Conservation (phyloP, 2,888 invertebrate genomes). For the Athalia cordata region DNA sequence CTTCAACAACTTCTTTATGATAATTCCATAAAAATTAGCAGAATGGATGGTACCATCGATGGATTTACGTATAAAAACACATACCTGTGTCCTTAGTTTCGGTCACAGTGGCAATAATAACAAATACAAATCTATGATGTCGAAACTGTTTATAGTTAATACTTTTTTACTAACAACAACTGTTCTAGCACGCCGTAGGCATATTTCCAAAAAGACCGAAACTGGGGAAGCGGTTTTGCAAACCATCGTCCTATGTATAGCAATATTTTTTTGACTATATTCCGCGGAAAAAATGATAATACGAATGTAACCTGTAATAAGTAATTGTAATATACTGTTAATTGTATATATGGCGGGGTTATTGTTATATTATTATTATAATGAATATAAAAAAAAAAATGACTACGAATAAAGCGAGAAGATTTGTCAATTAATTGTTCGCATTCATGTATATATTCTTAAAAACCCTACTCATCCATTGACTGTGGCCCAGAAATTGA, state of each 20-base stretch:
- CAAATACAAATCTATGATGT: slow-evolving; percentile 10
- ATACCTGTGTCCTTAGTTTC: slow-evolving; percentile 21
- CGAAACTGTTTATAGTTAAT: slow-evolving; percentile 22
- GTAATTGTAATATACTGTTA: slow-evolving; percentile 70
- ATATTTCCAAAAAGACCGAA: slow-evolving; percentile 20
- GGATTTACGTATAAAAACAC: not conserved
- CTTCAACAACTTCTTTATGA: slow-evolving; percentile 27
- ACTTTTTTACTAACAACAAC: slow-evolving; percentile 31
- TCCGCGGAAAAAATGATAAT: slow-evolving; percentile 48
- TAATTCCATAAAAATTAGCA: not conserved
- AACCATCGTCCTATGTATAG: slow-evolving; percentile 51
- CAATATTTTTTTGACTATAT: slow-evolving; percentile 57
- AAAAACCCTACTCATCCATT: not conserved
- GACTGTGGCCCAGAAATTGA: not conserved
- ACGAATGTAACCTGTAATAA: slow-evolving; percentile 51
- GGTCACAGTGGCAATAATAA: slow-evolving; percentile 36
- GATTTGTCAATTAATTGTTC: slow-evolving; percentile 46
- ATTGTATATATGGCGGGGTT: slow-evolving; percentile 70
- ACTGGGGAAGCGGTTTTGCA: slow-evolving; percentile 11
- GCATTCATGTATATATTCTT: slow-evolving; percentile 54
- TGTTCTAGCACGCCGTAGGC: slow-evolving; percentile 6
- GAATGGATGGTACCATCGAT: not conserved
- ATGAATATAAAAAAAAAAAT: slow-evolving; percentile 50
- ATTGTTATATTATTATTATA: slow-evolving; percentile 71
- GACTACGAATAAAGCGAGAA: not conserved